Percentiles rank a stretch among this genome's conserved stretches.
phyloP scores from a whole-genome alignment of 2,888 invertebrate species.

The Acanthosepion esculentum region DNA sequence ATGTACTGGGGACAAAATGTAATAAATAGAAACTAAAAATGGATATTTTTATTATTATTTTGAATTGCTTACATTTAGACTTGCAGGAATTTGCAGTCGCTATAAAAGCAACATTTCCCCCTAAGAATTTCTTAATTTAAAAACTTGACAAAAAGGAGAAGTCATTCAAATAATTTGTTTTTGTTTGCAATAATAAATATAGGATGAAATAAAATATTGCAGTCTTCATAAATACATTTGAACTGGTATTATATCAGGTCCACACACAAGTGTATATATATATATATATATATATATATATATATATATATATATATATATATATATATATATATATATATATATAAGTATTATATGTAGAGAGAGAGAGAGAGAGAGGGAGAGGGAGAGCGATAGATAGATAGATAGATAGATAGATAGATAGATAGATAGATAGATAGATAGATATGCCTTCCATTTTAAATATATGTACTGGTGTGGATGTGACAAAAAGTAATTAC shows the following conservation, averaged over 20 bases:
- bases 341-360: slow-evolving; percentile 45
- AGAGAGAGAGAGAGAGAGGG: slow-evolving; percentile 45
- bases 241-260: background rate
- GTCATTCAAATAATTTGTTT: background rate
- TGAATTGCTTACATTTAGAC: too few species aligned
- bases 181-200: background rate
- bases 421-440: background rate
- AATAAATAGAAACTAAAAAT: too few species aligned
- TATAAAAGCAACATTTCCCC: too few species aligned
- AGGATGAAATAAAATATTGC: background rate
- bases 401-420: slow-evolving; percentile 47
- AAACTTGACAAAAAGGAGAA: too few species aligned
- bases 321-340: slow-evolving; percentile 47
- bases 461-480: background rate
- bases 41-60: too few species aligned
- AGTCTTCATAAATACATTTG: background rate
- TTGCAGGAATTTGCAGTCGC: too few species aligned
- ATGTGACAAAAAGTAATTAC: background rate
- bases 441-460: background rate
- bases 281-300: too few species aligned
- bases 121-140: too few species aligned
- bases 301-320: slow-evolving; percentile 14
- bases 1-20: too few species aligned
- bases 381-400: background rate
- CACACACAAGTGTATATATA: too few species aligned